Percentiles rank a stretch among this genome's conserved stretches.
phyloP scores from a whole-genome alignment of 2,888 invertebrate species.

The Plusia festucae region DNA sequence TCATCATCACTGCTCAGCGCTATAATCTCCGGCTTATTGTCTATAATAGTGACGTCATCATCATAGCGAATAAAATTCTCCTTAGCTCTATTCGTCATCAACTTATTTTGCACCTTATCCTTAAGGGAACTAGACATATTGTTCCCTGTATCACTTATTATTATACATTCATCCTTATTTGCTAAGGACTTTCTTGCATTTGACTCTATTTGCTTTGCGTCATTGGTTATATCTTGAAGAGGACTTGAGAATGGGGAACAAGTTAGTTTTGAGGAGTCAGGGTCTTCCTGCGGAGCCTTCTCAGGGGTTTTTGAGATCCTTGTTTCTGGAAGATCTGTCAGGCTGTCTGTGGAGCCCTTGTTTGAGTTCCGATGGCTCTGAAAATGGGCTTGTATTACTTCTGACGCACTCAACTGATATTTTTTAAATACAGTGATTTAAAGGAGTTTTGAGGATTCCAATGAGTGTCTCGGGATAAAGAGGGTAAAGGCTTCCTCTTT shows the following conservation, averaged over 20 bases:
- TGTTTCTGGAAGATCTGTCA: conserved; percentile 58
- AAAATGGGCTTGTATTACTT: conserved; percentile 25
- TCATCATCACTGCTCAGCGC: conserved; percentile 86
- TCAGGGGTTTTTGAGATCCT: conserved; percentile 35
- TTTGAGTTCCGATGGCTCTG: conserved; percentile 64
- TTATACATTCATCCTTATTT: conserved; percentile 53
- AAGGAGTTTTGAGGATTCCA: no score
- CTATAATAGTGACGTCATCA: conserved; percentile 82
- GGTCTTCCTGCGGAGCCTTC: conserved; percentile 45
- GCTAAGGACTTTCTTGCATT: conserved; percentile 24
- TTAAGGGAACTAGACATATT: conserved; percentile 46
- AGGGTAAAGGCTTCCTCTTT: no score
- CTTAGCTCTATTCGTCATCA: conserved; percentile 57
- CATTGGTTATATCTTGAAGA: conserved; percentile 69
- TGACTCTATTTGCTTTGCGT: conserved; percentile 10
- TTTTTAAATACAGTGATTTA: no score
- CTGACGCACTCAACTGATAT: not conserved
- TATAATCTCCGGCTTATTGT: conserved; percentile 77
- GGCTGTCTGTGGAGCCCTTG: conserved; percentile 57
- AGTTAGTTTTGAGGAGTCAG: conserved; percentile 67
- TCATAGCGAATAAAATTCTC: conserved; percentile 66
- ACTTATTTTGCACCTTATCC: conserved; percentile 58
- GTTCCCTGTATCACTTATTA: conserved; percentile 51
- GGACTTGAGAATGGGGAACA: conserved; percentile 81
- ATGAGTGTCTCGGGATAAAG: no score